Percentiles rank a stretch among this genome's conserved stretches.
phyloP scores from a whole-genome alignment of 2,797 vertebrate species.

The Threskiornis aethiopicus region DNA sequence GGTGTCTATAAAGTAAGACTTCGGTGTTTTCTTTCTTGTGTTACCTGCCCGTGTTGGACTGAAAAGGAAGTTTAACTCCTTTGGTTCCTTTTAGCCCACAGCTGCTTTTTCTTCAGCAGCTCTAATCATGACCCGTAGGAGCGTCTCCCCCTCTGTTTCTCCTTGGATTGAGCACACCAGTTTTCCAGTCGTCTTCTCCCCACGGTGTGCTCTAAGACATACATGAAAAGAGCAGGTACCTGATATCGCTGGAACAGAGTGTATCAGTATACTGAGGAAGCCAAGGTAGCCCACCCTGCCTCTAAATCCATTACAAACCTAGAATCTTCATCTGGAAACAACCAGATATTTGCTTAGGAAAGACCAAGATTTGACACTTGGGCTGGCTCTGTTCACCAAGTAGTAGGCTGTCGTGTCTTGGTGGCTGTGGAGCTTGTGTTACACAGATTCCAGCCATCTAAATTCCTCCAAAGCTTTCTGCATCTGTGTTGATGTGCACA shows the following conservation, averaged over 20 bases:
- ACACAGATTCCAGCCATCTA: background rate
- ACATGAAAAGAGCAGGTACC: background rate
- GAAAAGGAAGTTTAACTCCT: background rate
- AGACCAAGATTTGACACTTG: background rate
- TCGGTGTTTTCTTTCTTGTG: background rate
- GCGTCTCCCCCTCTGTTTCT: background rate
- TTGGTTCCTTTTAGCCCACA: background rate
- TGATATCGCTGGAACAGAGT: background rate
- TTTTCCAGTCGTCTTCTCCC: background rate
- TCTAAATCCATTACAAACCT: background rate
- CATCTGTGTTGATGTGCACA: background rate
- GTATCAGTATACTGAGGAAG: background rate
- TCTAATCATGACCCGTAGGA: background rate
- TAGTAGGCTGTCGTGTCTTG: background rate
- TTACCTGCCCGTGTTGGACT: background rate
- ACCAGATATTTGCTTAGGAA: background rate
- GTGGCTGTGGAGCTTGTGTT: background rate
- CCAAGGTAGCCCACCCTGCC: background rate
- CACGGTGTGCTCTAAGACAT: background rate
- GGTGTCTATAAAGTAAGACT: background rate
- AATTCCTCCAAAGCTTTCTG: background rate
- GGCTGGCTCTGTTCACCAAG: background rate
- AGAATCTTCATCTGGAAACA: background rate
- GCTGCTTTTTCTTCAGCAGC: background rate
- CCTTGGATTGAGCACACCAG: background rate